Evolutionary conservation across 1,140 invertebrate genomes (phyloP), one percentile per base, ranked within the genome.

Genomic region (Streblospio benedicti): DNA sequence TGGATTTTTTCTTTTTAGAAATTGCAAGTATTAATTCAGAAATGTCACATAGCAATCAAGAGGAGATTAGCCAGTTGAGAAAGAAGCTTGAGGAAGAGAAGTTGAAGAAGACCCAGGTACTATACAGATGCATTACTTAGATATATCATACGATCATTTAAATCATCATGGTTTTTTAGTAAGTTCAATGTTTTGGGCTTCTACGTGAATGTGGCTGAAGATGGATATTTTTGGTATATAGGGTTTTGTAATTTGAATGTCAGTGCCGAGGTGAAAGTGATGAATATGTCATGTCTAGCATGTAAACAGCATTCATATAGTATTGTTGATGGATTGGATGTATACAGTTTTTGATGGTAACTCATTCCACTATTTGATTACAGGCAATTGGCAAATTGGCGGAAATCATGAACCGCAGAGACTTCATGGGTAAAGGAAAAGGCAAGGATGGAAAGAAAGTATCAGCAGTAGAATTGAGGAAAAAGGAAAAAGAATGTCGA

Each of bases 351-450:
- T 2, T 33, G 28, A 55, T 35, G 30, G n/a, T 20, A 32, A 2
- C 31, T 32, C 12, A 32, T 54, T 38, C 49, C 28, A 16, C n/a
- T 43, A 27, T 27, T 38, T 51, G 27, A 31, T 66, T 88, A 68
- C 88, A 94, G 77, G 94, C 94, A 49, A 91, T 98, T 31, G 95
- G 96, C 77, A 98, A 98, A 75, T 80, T 98, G 45, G 90, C 93
- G 4, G 93, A 98, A 78, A 90, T 98, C 25, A 92, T 97, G 89
- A 93, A 94, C 72, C 83, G 88, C 43, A 93, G 91, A 77, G 90
- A 91, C 5, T 70, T 69, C 31, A 50, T 53, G 41, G 58, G 58
- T 14, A 60, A 60, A 35, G 31, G 47, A 25, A 65, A 63, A 20
- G 69, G 83, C 70, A 80, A 80, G 20, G 91, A 90, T 77, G 81